Conservation (phyloP, 2,113 vertebrate genomes). For the Cichladusa arquata region DNA sequence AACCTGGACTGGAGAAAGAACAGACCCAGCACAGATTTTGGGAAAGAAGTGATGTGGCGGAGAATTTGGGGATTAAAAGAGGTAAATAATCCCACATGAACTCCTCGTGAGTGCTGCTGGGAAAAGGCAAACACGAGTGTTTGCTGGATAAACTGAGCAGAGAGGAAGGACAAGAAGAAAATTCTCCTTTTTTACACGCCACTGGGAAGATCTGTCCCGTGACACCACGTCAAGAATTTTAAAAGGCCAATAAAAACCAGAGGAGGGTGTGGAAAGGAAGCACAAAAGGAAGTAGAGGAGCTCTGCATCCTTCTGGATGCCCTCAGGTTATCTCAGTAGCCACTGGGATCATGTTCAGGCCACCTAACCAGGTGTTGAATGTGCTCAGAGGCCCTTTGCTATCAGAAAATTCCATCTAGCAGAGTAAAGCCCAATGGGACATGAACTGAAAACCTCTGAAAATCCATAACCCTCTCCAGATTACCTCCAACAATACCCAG, state of each 20-base stretch:
- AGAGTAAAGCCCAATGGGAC: not conserved
- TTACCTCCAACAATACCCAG: not conserved
- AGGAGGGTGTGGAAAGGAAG: not conserved
- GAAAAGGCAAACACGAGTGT: not conserved
- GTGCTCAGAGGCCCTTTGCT: not conserved
- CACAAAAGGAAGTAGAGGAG: not conserved
- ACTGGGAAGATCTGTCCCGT: not conserved
- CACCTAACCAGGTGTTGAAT: not conserved
- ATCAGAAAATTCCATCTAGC: not conserved
- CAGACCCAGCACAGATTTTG: not conserved
- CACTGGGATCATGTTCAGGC: not conserved
- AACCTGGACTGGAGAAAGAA: not conserved
- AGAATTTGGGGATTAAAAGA: not conserved
- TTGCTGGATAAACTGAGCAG: not conserved
- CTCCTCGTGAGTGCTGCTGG: not conserved
- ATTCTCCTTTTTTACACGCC: not conserved
- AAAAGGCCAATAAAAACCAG: not conserved
- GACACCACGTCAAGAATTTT: not conserved
- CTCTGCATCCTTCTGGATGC: not conserved
- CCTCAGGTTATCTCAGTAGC: not conserved
- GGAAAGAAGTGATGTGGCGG: not conserved
- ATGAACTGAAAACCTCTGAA: not conserved
- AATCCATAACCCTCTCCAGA: not conserved
- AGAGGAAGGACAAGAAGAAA: not conserved
- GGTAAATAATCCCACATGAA: not conserved